phyloP scores from a whole-genome alignment of 2,888 invertebrate species.

The Mythimna albipuncta region DNA sequence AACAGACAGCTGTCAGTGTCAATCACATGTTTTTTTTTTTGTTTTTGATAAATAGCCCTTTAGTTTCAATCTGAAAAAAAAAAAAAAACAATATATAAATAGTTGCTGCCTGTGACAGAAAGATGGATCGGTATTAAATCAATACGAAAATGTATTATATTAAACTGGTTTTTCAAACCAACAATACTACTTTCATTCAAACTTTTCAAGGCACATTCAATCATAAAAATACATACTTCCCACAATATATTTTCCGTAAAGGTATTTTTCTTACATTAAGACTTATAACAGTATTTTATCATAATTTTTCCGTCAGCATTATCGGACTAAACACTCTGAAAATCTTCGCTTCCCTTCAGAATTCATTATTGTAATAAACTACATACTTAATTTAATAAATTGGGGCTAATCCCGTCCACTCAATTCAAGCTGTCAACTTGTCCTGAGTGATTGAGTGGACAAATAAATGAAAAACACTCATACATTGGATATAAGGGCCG shows the following conservation, averaged over 20 bases:
- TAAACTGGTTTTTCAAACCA: background rate
- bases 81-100: too few species aligned
- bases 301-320: slow-evolving; percentile 1
- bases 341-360: slow-evolving; percentile 35
- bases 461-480: slow-evolving; percentile 61
- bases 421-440: slow-evolving; percentile 61
- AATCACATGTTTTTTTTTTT: too few species aligned
- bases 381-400: slow-evolving; percentile 62
- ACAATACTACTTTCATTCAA: too few species aligned
- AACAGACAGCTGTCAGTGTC: too few species aligned
- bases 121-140: too few species aligned
- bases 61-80: too few species aligned
- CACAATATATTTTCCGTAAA: background rate
- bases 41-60: too few species aligned
- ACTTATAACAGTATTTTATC: slow-evolving; percentile 6
- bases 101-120: too few species aligned
- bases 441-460: slow-evolving; percentile 61
- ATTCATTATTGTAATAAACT: slow-evolving; percentile 61
- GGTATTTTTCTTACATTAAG: background rate
- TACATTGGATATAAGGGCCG: slow-evolving; percentile 25
- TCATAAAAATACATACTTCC: background rate
- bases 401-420: slow-evolving; percentile 51
- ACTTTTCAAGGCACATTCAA: background rate
- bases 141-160: background rate
- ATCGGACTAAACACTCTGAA: slow-evolving; percentile 5